Conservation (phyloP, 2,113 vertebrate genomes). For the Nothocercus nigrocapillus region DNA sequence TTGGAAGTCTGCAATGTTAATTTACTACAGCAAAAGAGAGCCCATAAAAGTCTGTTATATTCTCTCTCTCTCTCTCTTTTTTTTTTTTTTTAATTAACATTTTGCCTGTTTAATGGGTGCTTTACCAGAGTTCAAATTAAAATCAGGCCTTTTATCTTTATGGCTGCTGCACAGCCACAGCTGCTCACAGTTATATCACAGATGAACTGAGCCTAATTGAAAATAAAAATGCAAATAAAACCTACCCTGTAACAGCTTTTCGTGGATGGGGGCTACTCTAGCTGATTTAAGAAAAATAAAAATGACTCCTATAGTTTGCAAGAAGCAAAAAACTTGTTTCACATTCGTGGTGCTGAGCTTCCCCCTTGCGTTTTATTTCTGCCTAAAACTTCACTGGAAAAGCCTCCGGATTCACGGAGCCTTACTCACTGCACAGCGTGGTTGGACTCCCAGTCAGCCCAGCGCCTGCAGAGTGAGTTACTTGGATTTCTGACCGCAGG, state of each 20-base stretch:
- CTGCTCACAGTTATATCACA: slow-evolving; percentile 81
- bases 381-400: background rate
- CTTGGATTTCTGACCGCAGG: background rate
- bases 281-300: slow-evolving; percentile 53
- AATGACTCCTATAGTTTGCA: slow-evolving; percentile 20
- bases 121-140: slow-evolving; percentile 84
- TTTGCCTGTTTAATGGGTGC: slow-evolving; percentile 81
- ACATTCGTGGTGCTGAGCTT: slow-evolving; percentile 29
- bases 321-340: background rate
- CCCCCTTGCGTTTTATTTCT: slow-evolving; percentile 12
- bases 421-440: background rate
- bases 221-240: slow-evolving; percentile 86
- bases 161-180: slow-evolving; percentile 72
- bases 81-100: slow-evolving; percentile 82
- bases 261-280: slow-evolving; percentile 21
- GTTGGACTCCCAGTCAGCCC: background rate
- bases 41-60: slow-evolving; percentile 79
- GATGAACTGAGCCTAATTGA: slow-evolving; percentile 83
- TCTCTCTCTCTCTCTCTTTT: slow-evolving; percentile 20
- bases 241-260: slow-evolving; percentile 69
- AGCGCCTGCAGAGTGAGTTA: background rate
- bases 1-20: slow-evolving; percentile 84
- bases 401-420: background rate
- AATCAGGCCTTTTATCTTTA: slow-evolving; percentile 86
- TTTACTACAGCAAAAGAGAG: slow-evolving; percentile 76